Evolutionary conservation across 2,888 invertebrate genomes (phyloP), one percentile per base, ranked within the genome.

Genomic region (Dynastes maya): DNA sequence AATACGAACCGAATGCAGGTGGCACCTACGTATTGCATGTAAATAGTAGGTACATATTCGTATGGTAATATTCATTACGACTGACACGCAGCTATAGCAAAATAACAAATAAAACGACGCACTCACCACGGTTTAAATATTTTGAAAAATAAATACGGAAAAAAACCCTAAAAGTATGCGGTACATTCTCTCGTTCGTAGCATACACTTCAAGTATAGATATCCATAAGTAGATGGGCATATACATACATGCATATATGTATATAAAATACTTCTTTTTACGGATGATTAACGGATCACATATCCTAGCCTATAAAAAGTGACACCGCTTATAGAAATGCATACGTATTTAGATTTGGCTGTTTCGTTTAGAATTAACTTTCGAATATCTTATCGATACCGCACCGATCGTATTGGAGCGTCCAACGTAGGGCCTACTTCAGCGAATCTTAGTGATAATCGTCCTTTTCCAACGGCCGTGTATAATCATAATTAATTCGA

Each of bases 401-500:
- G 9, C 29, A 22, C 16, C 27, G 27, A 29, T 11, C 3, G 27
- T 29, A 16, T 29, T 29, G 11, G 9, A 61, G 9, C 22, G 22
- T 61, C 29, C 11, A 61, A 22, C 9, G 45, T 45, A 45, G 8
- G 45, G 8, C 45, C 11, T 45, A 8, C 45, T 5, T 13, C 29
- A 3, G 11, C 29, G 13, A 27, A 6, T n/a, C 29, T 63, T 32
- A n/a, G 8, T 13, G 22, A 55, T 55, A n/a, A 22, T 13, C 63
- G 32, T 63, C 11, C 32, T 27, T 63, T 29, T 13, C 13, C n/a
- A 55, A 55, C 32, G 32, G 9, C 8, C 29, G 29, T 4, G 27
- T 32, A 11, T 13, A 29, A 29, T 63, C 2, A 45, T 45, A 63
- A 40, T 45, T 67, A 67, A 67, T 67, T 67, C 45, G 40, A 22